phyloP scores from a whole-genome alignment of 2,797 vertebrate genomes.

The Poecilia wingei region DNA sequence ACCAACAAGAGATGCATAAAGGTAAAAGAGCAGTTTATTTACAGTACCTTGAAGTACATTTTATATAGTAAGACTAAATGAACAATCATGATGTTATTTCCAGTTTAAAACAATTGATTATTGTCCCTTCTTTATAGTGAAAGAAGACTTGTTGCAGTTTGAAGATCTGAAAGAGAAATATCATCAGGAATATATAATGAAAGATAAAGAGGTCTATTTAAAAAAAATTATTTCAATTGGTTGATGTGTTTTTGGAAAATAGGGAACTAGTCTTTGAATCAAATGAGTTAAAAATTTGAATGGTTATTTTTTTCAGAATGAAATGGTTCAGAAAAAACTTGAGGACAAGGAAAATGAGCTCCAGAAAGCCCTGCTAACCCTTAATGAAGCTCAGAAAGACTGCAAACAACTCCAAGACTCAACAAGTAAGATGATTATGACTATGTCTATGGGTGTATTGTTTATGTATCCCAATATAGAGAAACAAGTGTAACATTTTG shows the following conservation, averaged over 20 bases:
- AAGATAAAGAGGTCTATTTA: constrained; percentile 86
- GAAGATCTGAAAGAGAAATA: constrained; percentile 83
- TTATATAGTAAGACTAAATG: neutral
- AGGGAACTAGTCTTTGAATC: constrained; percentile 22
- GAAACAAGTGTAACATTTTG: neutral
- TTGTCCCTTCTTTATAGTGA: constrained; percentile 77
- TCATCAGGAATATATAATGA: constrained; percentile 79
- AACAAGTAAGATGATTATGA: constrained; percentile 78
- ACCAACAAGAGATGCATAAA: constrained; percentile 87
- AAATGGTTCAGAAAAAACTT: constrained; percentile 75
- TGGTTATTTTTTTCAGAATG: constrained; percentile 75
- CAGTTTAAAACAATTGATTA: neutral
- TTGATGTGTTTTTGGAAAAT: neutral
- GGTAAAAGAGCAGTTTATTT: constrained; percentile 67
- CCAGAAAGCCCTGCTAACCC: constrained; percentile 74
- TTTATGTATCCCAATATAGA: neutral
- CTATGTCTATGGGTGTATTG: neutral
- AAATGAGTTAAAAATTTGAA: neutral
- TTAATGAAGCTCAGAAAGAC: constrained; percentile 80
- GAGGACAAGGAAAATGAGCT: constrained; percentile 82
- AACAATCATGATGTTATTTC: neutral
- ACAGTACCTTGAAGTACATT: neutral
- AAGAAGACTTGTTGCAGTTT: constrained; percentile 83
- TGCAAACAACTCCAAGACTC: constrained; percentile 80
- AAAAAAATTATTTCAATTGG: neutral